Evolutionary conservation across 2,113 vertebrate genomes (phyloP).

Genomic region (Muntiacus muntjak): DNA sequence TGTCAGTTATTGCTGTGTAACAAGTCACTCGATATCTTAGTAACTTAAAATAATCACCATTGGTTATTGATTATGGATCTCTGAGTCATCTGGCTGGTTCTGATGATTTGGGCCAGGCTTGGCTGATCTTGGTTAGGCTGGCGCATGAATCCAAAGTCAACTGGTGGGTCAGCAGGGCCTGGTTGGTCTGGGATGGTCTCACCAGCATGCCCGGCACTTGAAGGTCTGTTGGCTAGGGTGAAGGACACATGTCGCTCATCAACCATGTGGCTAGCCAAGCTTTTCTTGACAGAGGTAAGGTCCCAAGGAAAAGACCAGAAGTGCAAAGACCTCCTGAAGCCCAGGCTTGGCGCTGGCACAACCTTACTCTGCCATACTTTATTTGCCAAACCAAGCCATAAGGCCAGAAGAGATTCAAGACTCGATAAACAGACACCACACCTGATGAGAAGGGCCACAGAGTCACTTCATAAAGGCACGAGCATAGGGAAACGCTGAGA

Average conservation of each 20-base stretch:
- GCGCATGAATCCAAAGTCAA: background rate
- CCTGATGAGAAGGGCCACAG: background rate
- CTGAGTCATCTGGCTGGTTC: background rate
- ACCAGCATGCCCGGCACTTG: background rate
- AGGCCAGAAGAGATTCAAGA: background rate
- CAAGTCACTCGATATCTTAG: background rate
- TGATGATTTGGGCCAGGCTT: background rate
- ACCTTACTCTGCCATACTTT: background rate
- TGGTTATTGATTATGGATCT: background rate
- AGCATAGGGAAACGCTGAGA: background rate
- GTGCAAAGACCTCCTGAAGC: background rate
- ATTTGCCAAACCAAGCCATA: background rate
- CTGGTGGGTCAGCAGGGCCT: background rate
- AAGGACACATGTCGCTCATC: background rate
- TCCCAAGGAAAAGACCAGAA: background rate
- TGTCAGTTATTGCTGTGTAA: background rate
- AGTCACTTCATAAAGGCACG: background rate
- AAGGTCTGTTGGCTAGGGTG: background rate
- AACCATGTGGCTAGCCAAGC: background rate
- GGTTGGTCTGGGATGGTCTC: background rate
- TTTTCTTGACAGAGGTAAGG: background rate
- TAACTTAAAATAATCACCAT: background rate
- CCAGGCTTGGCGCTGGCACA: background rate
- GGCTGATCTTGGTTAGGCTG: background rate
- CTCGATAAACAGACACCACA: background rate